Percentiles rank a stretch among this genome's conserved stretches.
phyloP scores from a whole-genome alignment of 2,797 vertebrate genomes.

The Enteromius anoplus region DNA sequence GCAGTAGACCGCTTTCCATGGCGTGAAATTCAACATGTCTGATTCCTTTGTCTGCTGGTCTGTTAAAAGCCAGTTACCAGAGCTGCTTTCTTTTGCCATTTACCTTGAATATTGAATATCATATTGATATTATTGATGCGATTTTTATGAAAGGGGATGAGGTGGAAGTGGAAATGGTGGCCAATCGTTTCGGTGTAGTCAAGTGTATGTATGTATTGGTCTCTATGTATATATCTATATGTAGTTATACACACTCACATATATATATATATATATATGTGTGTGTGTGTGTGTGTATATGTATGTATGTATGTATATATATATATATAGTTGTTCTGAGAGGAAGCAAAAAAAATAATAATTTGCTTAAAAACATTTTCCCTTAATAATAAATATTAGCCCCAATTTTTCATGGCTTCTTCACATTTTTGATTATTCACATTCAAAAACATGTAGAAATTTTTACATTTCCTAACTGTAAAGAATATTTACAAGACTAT shows the following conservation, averaged over 20 bases:
- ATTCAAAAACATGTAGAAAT: neutral
- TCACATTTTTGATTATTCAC: neutral
- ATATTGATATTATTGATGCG: conserved; percentile 38
- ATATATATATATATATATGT: neutral
- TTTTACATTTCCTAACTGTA: neutral
- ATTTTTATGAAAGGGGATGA: conserved; percentile 28
- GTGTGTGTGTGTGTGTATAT: too few relatives aligned
- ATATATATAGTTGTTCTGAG: neutral
- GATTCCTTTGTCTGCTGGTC: conserved; percentile 68
- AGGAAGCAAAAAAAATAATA: neutral
- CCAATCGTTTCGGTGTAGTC: neutral
- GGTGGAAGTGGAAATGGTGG: conserved; percentile 7
- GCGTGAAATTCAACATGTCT: conserved; percentile 57
- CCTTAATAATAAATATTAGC: neutral
- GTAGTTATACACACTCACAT: neutral
- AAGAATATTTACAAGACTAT: neutral
- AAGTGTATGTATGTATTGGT: neutral
- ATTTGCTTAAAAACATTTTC: neutral
- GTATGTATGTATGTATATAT: neutral
- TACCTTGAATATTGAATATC: conserved; percentile 57
- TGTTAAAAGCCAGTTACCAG: conserved; percentile 61
- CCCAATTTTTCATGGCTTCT: neutral
- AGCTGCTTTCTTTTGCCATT: conserved; percentile 62
- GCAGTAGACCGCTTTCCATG: conserved; percentile 68
- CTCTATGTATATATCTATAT: neutral